A percentile compares a stretch with the other conserved stretches of the same genome.
Conservation (phyloP, 1,140 invertebrate genomes). For the Aplysia californica region DNA sequence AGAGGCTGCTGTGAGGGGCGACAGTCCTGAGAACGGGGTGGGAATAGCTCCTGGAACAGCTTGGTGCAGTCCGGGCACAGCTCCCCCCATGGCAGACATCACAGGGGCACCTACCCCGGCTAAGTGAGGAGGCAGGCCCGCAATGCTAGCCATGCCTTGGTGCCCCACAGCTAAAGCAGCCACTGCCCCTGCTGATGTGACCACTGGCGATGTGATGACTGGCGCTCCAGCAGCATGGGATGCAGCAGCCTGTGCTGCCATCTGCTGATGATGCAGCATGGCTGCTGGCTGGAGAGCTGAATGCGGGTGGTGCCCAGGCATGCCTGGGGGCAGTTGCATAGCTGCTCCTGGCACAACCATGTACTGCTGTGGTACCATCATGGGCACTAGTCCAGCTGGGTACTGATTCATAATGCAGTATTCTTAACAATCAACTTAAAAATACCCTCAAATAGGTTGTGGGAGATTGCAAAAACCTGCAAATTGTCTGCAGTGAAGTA, state of each 20-base stretch:
- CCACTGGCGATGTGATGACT: constrained; percentile 26
- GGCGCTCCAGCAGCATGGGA: constrained; percentile 35
- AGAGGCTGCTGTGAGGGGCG: constrained; percentile 28
- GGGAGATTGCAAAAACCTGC: too few relatives aligned
- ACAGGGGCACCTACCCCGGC: background rate
- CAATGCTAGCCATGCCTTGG: constrained; percentile 21
- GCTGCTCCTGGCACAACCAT: constrained; percentile 55
- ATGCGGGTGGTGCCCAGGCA: constrained; percentile 35
- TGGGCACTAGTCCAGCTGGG: constrained; percentile 54
- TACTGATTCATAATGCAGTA: constrained; percentile 55
- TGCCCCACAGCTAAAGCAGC: background rate
- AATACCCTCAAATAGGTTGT: too few relatives aligned
- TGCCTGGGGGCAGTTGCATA: constrained; percentile 31
- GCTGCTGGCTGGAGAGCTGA: constrained; percentile 9
- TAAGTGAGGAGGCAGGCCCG: constrained; percentile 14
- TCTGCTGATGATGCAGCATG: constrained; percentile 17
- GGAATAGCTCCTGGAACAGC: constrained; percentile 28
- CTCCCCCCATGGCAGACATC: constrained; percentile 10
- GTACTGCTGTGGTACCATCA: constrained; percentile 59
- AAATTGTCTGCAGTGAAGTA: too few relatives aligned
- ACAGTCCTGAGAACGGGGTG: constrained; percentile 21
- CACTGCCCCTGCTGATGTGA: constrained; percentile 13
- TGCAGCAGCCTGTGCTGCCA: constrained; percentile 27
- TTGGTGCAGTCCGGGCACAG: constrained; percentile 16
- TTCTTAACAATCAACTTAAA: too few relatives aligned